Conservation (phyloP, 1,140 invertebrate species). For the Drosophila ercepeae region DNA sequence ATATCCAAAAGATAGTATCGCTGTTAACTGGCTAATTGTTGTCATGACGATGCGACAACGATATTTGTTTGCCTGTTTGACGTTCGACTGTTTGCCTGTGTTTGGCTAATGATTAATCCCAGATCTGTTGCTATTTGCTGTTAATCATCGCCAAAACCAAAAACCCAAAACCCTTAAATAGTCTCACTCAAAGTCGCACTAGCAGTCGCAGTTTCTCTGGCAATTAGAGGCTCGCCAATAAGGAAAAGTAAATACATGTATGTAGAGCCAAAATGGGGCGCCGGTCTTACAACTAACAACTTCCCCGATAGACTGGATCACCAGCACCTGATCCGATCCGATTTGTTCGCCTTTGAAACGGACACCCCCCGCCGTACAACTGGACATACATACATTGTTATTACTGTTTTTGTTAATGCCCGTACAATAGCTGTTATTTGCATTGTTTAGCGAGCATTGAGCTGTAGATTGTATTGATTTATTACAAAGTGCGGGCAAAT, state of each 20-base stretch:
- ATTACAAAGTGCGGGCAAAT: slow-evolving; percentile 30
- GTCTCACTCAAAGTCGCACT: slow-evolving; percentile 58
- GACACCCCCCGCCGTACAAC: slow-evolving; percentile 7
- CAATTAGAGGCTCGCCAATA: slow-evolving; percentile 71
- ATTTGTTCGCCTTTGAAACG: slow-evolving; percentile 37
- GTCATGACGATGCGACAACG: slow-evolving; percentile 22
- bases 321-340: slow-evolving; percentile 26
- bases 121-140: slow-evolving; percentile 47
- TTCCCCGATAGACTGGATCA: slow-evolving; percentile 35
- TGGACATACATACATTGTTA: background rate
- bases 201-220: slow-evolving; percentile 48
- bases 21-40: slow-evolving; percentile 7
- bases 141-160: slow-evolving; percentile 67
- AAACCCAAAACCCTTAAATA: slow-evolving; percentile 71
- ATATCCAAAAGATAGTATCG: slow-evolving; percentile 32
- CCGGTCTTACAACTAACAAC: slow-evolving; percentile 41
- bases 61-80: slow-evolving; percentile 43
- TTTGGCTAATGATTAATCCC: slow-evolving; percentile 69
- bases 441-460: slow-evolving; percentile 53
- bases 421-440: slow-evolving; percentile 45
- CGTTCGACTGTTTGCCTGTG: slow-evolving; percentile 39
- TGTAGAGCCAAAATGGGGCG: slow-evolving; percentile 3
- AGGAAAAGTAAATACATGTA: slow-evolving; percentile 67
- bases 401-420: slow-evolving; percentile 39
- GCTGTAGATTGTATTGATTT: slow-evolving; percentile 52